Evolutionary conservation across 2,113 vertebrate species (phyloP).

Genomic region (Channa maculata): DNA sequence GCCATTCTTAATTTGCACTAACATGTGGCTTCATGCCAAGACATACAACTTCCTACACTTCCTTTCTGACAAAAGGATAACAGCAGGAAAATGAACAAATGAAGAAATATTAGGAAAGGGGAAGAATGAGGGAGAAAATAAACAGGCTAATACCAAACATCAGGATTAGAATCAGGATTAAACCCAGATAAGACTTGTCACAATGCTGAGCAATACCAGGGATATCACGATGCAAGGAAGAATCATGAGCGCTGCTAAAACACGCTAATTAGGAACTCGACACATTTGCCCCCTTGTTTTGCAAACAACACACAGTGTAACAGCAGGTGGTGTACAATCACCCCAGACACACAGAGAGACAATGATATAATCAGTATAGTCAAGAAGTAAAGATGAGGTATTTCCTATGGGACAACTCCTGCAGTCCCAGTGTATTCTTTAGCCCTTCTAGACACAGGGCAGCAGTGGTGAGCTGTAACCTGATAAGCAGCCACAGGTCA

Average conservation of each 20-base stretch:
- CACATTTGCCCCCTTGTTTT: slow-evolving; percentile 76
- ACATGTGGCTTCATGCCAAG: too few species aligned
- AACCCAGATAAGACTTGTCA: slow-evolving; percentile 78
- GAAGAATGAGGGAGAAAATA: slow-evolving; percentile 37
- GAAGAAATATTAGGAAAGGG: slow-evolving; percentile 43
- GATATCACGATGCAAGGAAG: slow-evolving; percentile 66
- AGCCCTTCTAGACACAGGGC: slow-evolving; percentile 24
- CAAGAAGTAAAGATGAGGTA: slow-evolving; percentile 42
- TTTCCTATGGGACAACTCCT: slow-evolving; percentile 27
- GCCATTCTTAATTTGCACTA: not conserved
- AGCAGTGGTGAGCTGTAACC: slow-evolving; percentile 33
- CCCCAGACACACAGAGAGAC: slow-evolving; percentile 68
- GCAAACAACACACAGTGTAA: slow-evolving; percentile 71
- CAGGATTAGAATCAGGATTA: slow-evolving; percentile 68
- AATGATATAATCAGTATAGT: slow-evolving; percentile 63
- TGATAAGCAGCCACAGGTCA: slow-evolving; percentile 54
- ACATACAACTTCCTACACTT: too few species aligned
- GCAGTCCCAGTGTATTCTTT: slow-evolving; percentile 38
- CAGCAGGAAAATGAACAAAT: slow-evolving; percentile 39
- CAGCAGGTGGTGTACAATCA: slow-evolving; percentile 73
- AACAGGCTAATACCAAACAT: slow-evolving; percentile 71
- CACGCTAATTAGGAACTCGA: slow-evolving; percentile 71
- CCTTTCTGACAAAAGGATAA: not conserved
- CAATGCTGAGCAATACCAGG: slow-evolving; percentile 74
- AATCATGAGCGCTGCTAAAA: slow-evolving; percentile 72